These are phyloP conservation scores for Drosophila rubida DNA, from an alignment of 2,888 invertebrate species.

Conservation along the genomic window DNA sequence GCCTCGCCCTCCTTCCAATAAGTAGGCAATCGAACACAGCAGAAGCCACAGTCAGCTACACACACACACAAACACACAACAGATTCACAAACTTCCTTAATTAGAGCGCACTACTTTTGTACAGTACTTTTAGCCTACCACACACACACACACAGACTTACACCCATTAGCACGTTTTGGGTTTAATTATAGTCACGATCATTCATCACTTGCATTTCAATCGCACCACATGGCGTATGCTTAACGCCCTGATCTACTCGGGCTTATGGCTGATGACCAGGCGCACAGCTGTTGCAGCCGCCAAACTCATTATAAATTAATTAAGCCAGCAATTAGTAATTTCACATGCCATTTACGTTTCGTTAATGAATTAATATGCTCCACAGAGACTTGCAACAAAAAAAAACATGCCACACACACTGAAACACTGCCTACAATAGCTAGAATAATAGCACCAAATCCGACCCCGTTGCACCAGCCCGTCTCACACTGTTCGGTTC, in stretches of 20 bases:
- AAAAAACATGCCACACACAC: conserved; percentile 21
- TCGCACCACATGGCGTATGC: conserved; percentile 52
- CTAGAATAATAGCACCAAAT: conserved; percentile 35
- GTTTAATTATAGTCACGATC: conserved; percentile 46
- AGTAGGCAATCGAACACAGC: conserved; percentile 24
- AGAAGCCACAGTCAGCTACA: conserved; percentile 4
- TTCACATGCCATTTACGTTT: conserved; percentile 74
- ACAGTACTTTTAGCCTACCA: conserved; percentile 21
- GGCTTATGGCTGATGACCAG: conserved; percentile 36
- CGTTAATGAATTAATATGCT: conserved; percentile 61
- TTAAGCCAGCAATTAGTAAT: conserved; percentile 74
- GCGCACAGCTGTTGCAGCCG: conserved; percentile 54
- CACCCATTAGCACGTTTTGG: conserved; percentile 31
- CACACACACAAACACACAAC: conserved; percentile 4
- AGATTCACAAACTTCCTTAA: conserved; percentile 13
- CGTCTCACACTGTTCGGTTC: conserved; percentile 13
- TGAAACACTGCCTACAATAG: conserved; percentile 24
- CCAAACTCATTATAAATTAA: conserved; percentile 73
- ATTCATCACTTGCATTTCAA: conserved; percentile 40
- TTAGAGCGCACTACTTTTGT: conserved; percentile 34
- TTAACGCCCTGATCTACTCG: conserved; percentile 43
- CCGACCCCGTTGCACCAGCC: conserved; percentile 14
- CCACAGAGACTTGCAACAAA: conserved; percentile 44
- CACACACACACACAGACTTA: conserved; percentile 7
- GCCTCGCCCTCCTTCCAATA: conserved; percentile 8